These are phyloP conservation scores for Coreoperca whiteheadi DNA, from an alignment of 2,113 vertebrate genomes.

Conservation along the genomic window DNA sequence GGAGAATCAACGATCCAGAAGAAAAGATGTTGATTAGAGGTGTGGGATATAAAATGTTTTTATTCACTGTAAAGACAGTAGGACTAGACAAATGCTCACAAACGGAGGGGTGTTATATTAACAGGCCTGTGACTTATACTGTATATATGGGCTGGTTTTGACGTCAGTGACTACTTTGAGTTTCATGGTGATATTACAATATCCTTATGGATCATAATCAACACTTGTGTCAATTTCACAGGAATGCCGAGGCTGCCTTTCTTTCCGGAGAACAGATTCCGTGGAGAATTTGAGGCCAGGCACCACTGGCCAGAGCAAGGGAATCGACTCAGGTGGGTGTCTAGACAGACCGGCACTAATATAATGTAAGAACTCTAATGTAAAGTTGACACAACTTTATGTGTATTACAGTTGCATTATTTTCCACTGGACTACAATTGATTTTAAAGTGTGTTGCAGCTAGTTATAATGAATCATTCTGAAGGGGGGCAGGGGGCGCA, in stretches of 20 bases:
- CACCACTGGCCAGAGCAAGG: slow-evolving; percentile 86
- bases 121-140: background rate
- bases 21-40: slow-evolving; percentile 51
- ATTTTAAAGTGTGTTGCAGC: background rate
- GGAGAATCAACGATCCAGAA: slow-evolving; percentile 14
- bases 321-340: slow-evolving; percentile 81
- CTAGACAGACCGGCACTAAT: background rate
- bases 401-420: background rate
- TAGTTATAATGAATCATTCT: background rate
- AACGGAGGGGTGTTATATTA: background rate
- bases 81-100: background rate
- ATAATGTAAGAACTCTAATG: background rate
- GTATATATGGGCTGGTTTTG: background rate
- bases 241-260: slow-evolving; percentile 82
- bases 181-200: background rate
- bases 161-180: background rate
- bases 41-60: slow-evolving; percentile 7
- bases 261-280: slow-evolving; percentile 77
- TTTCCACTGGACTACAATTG: background rate
- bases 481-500: too few relatives aligned
- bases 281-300: slow-evolving; percentile 67
- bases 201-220: background rate
- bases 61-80: background rate
- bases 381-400: background rate
- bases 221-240: slow-evolving; percentile 48